Evolutionary conservation across 1,140 invertebrate genomes (phyloP), one percentile per base, ranked within the genome.

Genomic region (Elysia chlorotica): DNA sequence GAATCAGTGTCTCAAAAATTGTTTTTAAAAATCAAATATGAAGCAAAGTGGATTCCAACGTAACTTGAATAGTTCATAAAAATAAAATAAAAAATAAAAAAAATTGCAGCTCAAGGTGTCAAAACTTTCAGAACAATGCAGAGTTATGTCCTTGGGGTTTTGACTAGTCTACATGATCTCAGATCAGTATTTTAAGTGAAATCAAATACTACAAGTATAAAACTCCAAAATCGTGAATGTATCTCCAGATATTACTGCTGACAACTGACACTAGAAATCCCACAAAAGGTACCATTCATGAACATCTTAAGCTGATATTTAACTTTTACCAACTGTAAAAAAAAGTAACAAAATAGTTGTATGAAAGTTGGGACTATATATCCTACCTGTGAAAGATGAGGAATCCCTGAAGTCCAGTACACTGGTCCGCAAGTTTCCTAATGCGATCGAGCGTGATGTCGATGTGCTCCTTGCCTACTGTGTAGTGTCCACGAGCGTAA

Each of bases 351-450:
- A 48, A 14, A n/a, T 48, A 14, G 10, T n/a, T 14, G 10, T 48
- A 48, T 10, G n/a, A 14, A 48, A 48, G n/a, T 14, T n/a, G 10
- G n/a, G n/a, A 48, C 41, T 48, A 14, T 62, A 33, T 30, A 5
- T 33, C 28, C 17, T 65, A 65, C 63, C 63, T 65, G 36, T 30
- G 95, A 90, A 74, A 93, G 89, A 88, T 96, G 57, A 71, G 69
- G 57, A 71, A 71, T n/a, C 69, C 69, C 30, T 71, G 69, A 53
- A 71, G 69, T 28, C 94, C 94, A 57, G 74, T 77, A 72, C 62
- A 76, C 70, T 68, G 74, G 61, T 62, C 77, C 38, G 57, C 76
- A 69, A 70, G 70, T 59, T 57, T 74, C 56, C 56, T 75, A 65
- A 68, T 81, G n/a, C 85, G 63, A 75, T 87, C 84, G 74, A 87